These are phyloP conservation scores for Ammodytes dubius DNA, from an alignment of 2,113 vertebrate species.

Conservation along the genomic window DNA sequence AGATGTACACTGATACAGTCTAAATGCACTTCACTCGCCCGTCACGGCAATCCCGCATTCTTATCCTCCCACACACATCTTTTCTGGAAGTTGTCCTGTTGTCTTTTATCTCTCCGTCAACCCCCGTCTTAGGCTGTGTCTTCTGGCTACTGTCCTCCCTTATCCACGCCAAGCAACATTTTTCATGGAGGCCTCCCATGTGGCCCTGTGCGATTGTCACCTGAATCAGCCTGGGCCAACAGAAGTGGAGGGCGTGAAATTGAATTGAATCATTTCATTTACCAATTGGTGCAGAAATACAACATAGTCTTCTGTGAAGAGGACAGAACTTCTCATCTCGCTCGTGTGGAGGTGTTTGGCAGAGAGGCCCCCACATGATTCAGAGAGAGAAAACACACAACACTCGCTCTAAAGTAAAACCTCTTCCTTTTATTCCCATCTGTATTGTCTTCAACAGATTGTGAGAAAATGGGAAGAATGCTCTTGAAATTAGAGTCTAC, in stretches of 20 bases:
- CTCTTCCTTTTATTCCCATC: conserved; percentile 14
- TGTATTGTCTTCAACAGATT: conserved; percentile 54
- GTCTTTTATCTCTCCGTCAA: conserved; percentile 52
- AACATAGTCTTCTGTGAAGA: conserved; percentile 66
- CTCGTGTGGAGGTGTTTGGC: conserved; percentile 78
- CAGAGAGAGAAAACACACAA: conserved; percentile 76
- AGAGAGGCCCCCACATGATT: conserved; percentile 73
- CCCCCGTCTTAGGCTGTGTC: conserved; percentile 58
- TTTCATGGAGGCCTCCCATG: conserved; percentile 30
- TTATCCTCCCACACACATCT: conserved; percentile 64
- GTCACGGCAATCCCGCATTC: conserved; percentile 54
- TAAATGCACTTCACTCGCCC: conserved; percentile 53
- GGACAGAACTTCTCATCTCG: conserved; percentile 57
- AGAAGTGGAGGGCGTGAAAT: conserved; percentile 63
- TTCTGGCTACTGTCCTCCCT: conserved; percentile 61
- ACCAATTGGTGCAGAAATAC: conserved; percentile 69
- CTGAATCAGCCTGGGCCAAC: conserved; percentile 43
- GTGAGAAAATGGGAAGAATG: conserved; percentile 46
- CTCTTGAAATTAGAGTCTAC: conserved; percentile 42
- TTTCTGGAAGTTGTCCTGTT: conserved; percentile 62
- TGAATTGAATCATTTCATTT: conserved; percentile 66
- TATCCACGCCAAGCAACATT: conserved; percentile 49
- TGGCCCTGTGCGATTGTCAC: conserved; percentile 28
- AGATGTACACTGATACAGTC: conserved; percentile 25
- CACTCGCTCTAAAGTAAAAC: conserved; percentile 66